Evolutionary conservation across 2,113 vertebrate genomes (phyloP).

Genomic region (Steatornis caripensis): DNA sequence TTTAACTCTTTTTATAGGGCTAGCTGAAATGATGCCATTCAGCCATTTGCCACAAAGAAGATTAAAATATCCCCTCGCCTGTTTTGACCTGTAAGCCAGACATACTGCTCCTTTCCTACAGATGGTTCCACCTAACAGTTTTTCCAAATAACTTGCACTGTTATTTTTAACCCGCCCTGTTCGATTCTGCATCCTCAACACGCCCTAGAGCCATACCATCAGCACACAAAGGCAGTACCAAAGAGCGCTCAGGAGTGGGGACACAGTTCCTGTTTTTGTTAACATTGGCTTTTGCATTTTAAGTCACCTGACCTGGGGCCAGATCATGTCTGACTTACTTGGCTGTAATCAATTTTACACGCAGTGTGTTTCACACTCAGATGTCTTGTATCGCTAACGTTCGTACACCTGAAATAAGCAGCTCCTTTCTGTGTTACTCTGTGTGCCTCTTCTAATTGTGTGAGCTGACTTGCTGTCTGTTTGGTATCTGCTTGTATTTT

Average conservation of each 20-base stretch:
- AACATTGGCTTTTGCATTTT: background rate
- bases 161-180: constrained; percentile 29
- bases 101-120: background rate
- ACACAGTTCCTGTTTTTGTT: constrained; percentile 28
- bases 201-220: background rate
- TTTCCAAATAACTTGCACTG: background rate
- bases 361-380: background rate
- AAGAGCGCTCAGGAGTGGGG: background rate
- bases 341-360: background rate
- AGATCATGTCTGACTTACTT: background rate
- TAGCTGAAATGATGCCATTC: background rate
- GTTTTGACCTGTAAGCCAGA: background rate
- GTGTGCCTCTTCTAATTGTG: background rate
- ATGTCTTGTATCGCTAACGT: background rate
- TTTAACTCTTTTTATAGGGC: background rate
- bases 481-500: background rate
- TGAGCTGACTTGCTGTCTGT: background rate
- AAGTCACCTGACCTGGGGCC: background rate
- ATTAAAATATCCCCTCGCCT: background rate
- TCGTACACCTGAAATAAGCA: background rate
- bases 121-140: background rate
- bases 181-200: background rate
- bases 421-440: background rate
- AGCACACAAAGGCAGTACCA: background rate
- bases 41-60: background rate